Conservation (phyloP, 2,888 invertebrate species). For the Chrysina gloriosa region DNA sequence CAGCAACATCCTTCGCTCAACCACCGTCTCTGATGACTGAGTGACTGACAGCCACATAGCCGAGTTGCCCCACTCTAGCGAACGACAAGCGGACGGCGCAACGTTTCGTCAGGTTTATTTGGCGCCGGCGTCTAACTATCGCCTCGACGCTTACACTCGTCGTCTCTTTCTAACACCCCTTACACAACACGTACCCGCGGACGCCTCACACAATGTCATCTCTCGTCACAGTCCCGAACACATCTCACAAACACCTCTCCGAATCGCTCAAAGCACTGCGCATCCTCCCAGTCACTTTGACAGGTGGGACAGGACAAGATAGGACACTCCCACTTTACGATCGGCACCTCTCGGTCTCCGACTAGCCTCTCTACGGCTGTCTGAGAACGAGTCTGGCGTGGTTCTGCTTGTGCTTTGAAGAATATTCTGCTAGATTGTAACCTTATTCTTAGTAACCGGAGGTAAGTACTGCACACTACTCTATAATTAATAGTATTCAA, state of each 20-base stretch:
- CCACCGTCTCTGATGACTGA: conserved; percentile 65
- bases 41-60: conserved; percentile 64
- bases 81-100: conserved; percentile 56
- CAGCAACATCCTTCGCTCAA: conserved; percentile 58
- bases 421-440: not conserved
- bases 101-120: conserved; percentile 61
- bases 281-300: conserved; percentile 65
- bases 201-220: conserved; percentile 61
- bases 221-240: conserved; percentile 63
- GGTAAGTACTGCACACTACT: too few relatives aligned
- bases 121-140: conserved; percentile 60
- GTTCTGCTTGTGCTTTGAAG: conserved; percentile 36
- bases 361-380: conserved; percentile 60
- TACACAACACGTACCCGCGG: conserved; percentile 45
- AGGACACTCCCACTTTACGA: conserved; percentile 59
- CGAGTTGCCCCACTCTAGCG: conserved; percentile 59
- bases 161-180: conserved; percentile 42
- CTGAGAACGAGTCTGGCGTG: conserved; percentile 58
- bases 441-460: not conserved
- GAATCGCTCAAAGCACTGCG: conserved; percentile 57
- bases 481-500: too few relatives aligned
- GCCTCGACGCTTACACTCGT: conserved; percentile 42
- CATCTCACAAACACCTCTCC: conserved; percentile 56
- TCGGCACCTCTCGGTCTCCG: conserved; percentile 55
- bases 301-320: conserved; percentile 60